These are phyloP conservation scores for Romanogobio albipinnatus DNA, from an alignment of 2,113 vertebrate genomes.

Conservation along the genomic window DNA sequence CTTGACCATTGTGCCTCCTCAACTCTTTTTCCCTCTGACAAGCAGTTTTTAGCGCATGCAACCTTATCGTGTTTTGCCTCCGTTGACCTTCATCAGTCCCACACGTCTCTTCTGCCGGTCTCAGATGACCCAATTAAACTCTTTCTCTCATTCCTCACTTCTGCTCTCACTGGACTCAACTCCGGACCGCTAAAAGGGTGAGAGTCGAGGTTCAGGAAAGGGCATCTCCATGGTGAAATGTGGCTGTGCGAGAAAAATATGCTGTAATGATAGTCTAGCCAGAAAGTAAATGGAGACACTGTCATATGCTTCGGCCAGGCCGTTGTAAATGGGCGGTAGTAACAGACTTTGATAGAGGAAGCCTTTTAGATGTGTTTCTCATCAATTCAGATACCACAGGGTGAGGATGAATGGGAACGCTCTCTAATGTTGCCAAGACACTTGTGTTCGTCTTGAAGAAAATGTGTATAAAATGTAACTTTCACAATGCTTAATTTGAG, in stretches of 20 bases:
- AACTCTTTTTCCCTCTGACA: conserved; percentile 1
- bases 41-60: conserved; percentile 11
- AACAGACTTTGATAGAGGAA: background rate
- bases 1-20: background rate
- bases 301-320: background rate
- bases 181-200: conserved; percentile 38
- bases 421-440: conserved; percentile 3
- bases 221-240: conserved; percentile 30
- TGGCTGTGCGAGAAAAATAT: conserved; percentile 9
- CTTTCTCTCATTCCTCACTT: conserved; percentile 18
- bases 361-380: conserved; percentile 9
- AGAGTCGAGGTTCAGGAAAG: conserved; percentile 41
- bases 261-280: conserved; percentile 27
- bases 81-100: conserved; percentile 41
- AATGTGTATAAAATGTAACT: conserved; percentile 3
- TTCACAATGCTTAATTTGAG: background rate
- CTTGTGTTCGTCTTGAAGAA: conserved; percentile 1
- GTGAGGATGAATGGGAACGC: background rate
- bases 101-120: conserved; percentile 14
- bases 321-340: background rate
- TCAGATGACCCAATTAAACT: conserved; percentile 54
- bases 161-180: background rate
- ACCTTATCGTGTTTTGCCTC: conserved; percentile 26
- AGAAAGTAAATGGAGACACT: conserved; percentile 13
- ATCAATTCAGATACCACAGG: conserved; percentile 1